Evolutionary conservation across 35 echinoderm and acorn worm species (phyloP).

Genomic region (Diadema setosum): DNA sequence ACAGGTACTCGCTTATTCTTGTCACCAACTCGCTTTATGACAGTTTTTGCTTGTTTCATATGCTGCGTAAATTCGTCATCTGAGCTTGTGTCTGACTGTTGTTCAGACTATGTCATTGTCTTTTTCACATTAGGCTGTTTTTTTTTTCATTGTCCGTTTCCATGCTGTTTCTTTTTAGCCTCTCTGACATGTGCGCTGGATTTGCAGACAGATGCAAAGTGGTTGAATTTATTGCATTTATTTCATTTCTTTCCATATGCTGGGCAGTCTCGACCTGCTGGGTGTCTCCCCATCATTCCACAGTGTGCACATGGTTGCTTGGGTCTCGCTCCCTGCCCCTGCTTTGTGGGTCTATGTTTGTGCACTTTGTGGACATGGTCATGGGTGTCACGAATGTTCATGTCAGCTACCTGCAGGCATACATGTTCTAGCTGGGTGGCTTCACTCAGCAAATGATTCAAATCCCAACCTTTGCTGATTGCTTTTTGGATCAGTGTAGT

Average conservation of each 20-base stretch:
- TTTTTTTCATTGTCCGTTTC: neutral
- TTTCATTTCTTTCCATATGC: slow-evolving; percentile 43
- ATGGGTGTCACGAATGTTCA: neutral
- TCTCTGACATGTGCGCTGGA: neutral
- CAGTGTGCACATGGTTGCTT: slow-evolving; percentile 19
- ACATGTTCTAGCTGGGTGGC: slow-evolving; percentile 48
- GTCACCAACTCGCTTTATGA: neutral
- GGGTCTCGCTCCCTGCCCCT: neutral
- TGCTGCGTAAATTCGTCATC: neutral
- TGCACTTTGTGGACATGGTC: neutral
- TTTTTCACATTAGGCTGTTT: neutral
- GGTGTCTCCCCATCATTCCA: neutral
- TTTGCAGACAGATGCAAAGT: slow-evolving; percentile 43
- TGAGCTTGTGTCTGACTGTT: neutral
- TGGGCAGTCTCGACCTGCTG: slow-evolving; percentile 21
- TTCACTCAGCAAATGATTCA: slow-evolving; percentile 33
- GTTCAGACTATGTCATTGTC: neutral
- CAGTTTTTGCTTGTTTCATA: neutral
- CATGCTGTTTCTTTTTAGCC: neutral
- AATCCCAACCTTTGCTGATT: slow-evolving; percentile 31
- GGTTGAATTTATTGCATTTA: slow-evolving; percentile 7
- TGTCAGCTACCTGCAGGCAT: neutral
- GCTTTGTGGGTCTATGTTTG: neutral
- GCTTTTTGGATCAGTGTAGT: slow-evolving; percentile 12
- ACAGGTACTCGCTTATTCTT: neutral